phyloP scores from a whole-genome alignment of 2,113 vertebrate species.

The Scolopax mira region DNA sequence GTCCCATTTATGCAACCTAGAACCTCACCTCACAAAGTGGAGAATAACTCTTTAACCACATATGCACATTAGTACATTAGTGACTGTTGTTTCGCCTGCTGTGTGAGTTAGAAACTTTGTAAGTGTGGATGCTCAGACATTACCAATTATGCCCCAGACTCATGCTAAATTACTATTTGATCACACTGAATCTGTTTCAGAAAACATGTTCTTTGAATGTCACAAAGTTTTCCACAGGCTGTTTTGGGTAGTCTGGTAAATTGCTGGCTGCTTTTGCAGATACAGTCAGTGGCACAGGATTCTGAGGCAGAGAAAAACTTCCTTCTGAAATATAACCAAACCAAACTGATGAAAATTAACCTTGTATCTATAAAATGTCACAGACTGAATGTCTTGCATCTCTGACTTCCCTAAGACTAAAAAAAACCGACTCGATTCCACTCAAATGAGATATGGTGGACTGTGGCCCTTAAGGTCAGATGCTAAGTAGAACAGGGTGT shows the following conservation, averaged over 20 bases:
- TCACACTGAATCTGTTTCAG: neutral
- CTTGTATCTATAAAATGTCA: neutral
- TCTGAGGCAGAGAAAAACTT: neutral
- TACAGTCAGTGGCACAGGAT: neutral
- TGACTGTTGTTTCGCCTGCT: neutral
- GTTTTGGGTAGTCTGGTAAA: neutral
- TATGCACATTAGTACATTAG: accelerated
- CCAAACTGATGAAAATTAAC: neutral
- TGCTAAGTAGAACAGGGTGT: neutral
- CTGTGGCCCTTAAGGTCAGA: neutral
- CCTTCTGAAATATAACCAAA: neutral
- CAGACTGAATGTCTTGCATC: neutral
- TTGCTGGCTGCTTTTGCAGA: neutral
- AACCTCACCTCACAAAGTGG: neutral
- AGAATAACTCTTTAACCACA: neutral
- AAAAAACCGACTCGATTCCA: neutral
- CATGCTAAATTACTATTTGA: neutral
- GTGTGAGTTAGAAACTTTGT: neutral
- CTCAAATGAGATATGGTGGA: neutral
- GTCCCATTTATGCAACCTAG: neutral
- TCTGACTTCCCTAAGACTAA: neutral
- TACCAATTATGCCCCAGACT: neutral
- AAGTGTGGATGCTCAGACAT: neutral
- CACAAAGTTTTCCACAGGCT: neutral
- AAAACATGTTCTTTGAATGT: neutral